Evolutionary conservation across 1,140 invertebrate genomes (phyloP), one percentile per base, ranked within the genome.

Genomic region (Phortica variegata): DNA sequence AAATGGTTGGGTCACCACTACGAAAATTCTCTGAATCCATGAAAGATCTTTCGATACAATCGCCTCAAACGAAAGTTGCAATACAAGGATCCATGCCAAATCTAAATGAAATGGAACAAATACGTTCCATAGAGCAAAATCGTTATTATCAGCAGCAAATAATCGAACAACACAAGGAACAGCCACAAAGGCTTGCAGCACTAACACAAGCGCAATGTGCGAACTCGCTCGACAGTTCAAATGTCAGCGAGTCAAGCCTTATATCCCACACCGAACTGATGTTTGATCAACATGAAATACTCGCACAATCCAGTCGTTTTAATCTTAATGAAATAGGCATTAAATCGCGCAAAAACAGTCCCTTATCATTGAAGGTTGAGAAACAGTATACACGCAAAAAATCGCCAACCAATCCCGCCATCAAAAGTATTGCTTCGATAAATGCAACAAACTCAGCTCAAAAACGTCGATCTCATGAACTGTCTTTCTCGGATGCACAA

Each of bases 1-100:
- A 70, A 20, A 13, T 75, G 10, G 54, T 75, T 5, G 69, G 66
- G 9, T 71, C 73, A 0, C 73, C 73, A 0, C 23, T 76, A 31
- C 58, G 65, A 0, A 76, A 76, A 39, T 65, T 68, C 23, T 76
- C 65, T 0, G 69, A 73, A 43, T 76, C 74, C 1, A 76, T 76
- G 74, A 66, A 60, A 20, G 62, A 76, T 51, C 40, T 76, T 5
- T 69, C 58, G 1, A 37, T 59, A 34, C 46, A 54, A 1, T 60
- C 66, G 23, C 54, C 63, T 1, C 65, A 66, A 42, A 32, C 55
- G 0, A 61, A 65, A 34, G 33, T 60, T 4, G 52, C 54, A 2
- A 76, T 65, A 15, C 71, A 75, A 23, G 74, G 74, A 3, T 76
- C 74, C 1, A 70, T 76, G 72, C 74, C 74, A 7, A 76, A 76